Conservation (phyloP, 2,888 invertebrate species). For the Isoperla grammatica region DNA sequence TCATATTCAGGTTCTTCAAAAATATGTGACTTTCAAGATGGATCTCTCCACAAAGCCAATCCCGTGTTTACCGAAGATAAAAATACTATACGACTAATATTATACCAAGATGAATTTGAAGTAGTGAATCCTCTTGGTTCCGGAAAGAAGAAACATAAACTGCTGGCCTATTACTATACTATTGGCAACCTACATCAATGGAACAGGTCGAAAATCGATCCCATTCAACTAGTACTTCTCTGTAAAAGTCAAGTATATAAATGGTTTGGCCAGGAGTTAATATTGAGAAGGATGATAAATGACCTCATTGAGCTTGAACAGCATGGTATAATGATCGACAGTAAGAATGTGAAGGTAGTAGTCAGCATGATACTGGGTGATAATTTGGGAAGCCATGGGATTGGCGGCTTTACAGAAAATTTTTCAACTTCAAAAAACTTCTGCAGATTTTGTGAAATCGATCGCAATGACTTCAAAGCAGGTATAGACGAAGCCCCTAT, state of each 20-base stretch:
- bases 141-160: not conserved
- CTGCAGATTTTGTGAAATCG: conserved; percentile 5
- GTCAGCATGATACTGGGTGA: not conserved
- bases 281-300: not conserved
- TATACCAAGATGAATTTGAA: conserved; percentile 3
- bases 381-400: conserved; percentile 5
- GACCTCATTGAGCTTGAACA: not conserved
- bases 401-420: conserved; percentile 11
- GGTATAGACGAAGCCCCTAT: not conserved
- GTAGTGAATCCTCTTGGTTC: not conserved
- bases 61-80: not conserved
- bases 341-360: not conserved
- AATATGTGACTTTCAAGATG: not conserved
- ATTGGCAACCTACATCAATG: conserved; percentile 5
- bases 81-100: not conserved
- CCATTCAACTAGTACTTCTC: not conserved
- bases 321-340: not conserved
- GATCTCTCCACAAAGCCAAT: not conserved
- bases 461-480: not conserved
- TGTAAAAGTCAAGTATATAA: not conserved
- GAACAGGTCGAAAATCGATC: conserved; percentile 4
- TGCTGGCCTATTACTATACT: not conserved
- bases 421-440: conserved; percentile 1
- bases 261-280: not conserved
- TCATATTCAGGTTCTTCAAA: not conserved